A percentile compares a stretch with the other conserved stretches of the same genome.
These are phyloP conservation scores for Cryptotis parvus DNA, from an alignment of 2,113 vertebrate species.

Conservation along the genomic window DNA sequence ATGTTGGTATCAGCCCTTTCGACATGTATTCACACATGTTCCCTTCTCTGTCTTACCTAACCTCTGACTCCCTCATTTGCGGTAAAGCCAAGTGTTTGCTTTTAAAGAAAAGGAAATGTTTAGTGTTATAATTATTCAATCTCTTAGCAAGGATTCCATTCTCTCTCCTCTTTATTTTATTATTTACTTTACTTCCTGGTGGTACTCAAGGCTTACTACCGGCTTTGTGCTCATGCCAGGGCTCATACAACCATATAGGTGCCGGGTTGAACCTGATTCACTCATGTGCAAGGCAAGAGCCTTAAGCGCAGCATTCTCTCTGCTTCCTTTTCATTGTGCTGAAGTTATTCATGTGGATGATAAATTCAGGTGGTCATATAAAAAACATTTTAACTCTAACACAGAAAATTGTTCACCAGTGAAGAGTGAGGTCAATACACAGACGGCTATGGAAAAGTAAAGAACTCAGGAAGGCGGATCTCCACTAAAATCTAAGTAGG, in stretches of 20 bases:
- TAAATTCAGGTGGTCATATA: background rate
- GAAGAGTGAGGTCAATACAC: too few relatives aligned
- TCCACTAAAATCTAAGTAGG: background rate
- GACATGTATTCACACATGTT: too few relatives aligned
- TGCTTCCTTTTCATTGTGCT: constrained; percentile 4
- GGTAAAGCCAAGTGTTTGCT: too few relatives aligned
- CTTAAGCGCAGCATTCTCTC: too few relatives aligned
- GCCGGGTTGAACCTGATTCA: too few relatives aligned
- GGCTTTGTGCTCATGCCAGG: too few relatives aligned
- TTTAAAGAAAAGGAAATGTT: background rate
- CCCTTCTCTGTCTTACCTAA: too few relatives aligned
- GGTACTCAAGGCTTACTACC: too few relatives aligned
- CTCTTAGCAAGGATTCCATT: background rate
- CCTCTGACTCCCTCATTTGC: too few relatives aligned
- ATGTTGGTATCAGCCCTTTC: too few relatives aligned
- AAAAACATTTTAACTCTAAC: background rate
- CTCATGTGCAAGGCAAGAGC: too few relatives aligned
- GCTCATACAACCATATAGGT: background rate
- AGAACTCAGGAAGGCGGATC: background rate
- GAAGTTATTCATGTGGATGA: background rate
- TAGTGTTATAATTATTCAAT: background rate
- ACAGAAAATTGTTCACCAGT: background rate
- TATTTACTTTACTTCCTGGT: too few relatives aligned
- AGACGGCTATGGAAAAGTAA: background rate
- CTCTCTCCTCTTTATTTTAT: background rate